A percentile compares a stretch with the other conserved stretches of the same genome.
Conservation (phyloP, 2,797 vertebrate species). For the Labeo calbasu region DNA sequence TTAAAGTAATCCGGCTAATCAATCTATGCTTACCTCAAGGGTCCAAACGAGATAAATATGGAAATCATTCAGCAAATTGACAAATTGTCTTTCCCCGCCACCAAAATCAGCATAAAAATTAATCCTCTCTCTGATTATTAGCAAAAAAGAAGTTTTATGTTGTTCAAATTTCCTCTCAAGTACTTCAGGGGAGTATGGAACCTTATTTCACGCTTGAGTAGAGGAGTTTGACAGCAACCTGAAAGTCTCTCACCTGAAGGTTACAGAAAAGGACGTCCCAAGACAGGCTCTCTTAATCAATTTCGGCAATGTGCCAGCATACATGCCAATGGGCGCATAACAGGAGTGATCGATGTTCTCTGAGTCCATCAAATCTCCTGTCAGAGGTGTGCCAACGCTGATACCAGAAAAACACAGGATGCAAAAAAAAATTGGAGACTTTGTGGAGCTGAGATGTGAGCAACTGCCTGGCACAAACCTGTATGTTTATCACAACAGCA, state of each 20-base stretch:
- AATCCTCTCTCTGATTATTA: neutral
- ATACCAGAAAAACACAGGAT: neutral
- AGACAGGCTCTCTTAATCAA: constrained; percentile 32
- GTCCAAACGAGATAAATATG: constrained; percentile 6
- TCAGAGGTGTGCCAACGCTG: neutral
- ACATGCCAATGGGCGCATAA: constrained; percentile 30
- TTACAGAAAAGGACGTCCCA: constrained; percentile 19
- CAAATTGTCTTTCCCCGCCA: neutral
- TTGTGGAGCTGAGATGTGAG: neutral
- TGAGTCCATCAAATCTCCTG: constrained; percentile 21
- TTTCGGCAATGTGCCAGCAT: constrained; percentile 29
- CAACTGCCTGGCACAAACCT: neutral
- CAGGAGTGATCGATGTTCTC: constrained; percentile 6
- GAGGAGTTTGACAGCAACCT: constrained; percentile 36
- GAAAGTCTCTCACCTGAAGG: constrained; percentile 40
- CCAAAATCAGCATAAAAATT: neutral
- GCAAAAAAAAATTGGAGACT: neutral
- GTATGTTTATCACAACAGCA: neutral
- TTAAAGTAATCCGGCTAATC: constrained; percentile 4
- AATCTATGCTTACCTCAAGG: constrained; percentile 14
- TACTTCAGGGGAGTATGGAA: neutral
- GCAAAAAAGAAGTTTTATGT: neutral
- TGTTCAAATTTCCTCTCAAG: constrained; percentile 11
- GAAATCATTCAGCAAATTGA: constrained; percentile 3
- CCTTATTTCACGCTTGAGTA: constrained; percentile 37